A percentile compares a stretch with the other conserved stretches of the same genome.
phyloP scores from a whole-genome alignment of 2,113 vertebrate genomes.

The Pygoscelis adeliae region DNA sequence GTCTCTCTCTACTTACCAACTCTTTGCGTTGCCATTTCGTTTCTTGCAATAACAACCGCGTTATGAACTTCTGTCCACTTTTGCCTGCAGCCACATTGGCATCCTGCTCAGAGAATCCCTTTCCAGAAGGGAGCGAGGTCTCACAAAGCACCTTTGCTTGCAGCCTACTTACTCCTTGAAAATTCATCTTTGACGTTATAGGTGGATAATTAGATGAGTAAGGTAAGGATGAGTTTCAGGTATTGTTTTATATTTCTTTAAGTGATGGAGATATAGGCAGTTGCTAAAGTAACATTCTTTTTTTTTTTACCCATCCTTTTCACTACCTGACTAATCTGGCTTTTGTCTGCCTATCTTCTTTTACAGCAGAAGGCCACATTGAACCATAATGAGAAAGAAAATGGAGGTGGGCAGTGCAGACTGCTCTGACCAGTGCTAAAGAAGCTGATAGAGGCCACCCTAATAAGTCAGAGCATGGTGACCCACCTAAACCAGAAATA shows the following conservation, averaged over 20 bases:
- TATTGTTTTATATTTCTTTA: not conserved
- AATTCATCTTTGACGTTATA: not conserved
- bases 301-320: not conserved
- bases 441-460: not conserved
- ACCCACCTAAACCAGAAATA: constrained; percentile 34
- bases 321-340: not conserved
- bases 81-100: not conserved
- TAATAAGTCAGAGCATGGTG: not conserved
- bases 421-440: not conserved
- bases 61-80: not conserved
- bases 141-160: not conserved
- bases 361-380: not conserved
- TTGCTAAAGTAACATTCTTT: not conserved
- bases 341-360: not conserved
- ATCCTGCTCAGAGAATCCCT: not conserved
- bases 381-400: not conserved
- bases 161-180: not conserved
- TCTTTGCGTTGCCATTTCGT: not conserved
- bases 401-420: not conserved
- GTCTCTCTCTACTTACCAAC: not conserved
- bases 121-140: not conserved
- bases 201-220: not conserved
- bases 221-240: not conserved
- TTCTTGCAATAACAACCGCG: not conserved
- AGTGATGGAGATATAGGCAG: not conserved